These are phyloP conservation scores for Maconellicoccus hirsutus DNA, from an alignment of 1,140 invertebrate species.

Conservation along the genomic window DNA sequence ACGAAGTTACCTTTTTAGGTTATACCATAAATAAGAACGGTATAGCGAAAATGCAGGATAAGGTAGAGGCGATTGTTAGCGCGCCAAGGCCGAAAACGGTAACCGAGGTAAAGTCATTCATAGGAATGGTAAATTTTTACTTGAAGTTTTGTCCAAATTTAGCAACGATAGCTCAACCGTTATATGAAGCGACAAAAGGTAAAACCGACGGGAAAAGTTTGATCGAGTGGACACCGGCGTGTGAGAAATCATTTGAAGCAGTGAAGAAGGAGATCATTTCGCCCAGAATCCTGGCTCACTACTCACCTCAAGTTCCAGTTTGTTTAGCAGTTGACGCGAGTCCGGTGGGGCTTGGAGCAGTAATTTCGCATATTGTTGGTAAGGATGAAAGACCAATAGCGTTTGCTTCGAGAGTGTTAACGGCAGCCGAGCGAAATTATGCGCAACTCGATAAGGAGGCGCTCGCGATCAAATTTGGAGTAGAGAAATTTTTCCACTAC, in stretches of 20 bases:
- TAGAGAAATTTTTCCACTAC: slow-evolving; percentile 35
- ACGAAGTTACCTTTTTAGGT: slow-evolving; percentile 34
- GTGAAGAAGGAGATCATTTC: background rate
- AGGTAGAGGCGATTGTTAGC: slow-evolving; percentile 34
- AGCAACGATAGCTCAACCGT: slow-evolving; percentile 32
- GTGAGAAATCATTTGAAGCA: background rate
- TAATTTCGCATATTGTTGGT: slow-evolving; percentile 36
- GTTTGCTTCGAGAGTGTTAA: slow-evolving; percentile 19
- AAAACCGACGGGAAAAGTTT: background rate
- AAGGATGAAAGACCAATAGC: slow-evolving; percentile 24
- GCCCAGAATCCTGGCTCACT: slow-evolving; percentile 31
- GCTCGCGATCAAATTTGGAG: slow-evolving; percentile 35
- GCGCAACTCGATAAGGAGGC: slow-evolving; percentile 38
- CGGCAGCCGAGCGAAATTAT: slow-evolving; percentile 31
- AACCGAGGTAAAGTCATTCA: slow-evolving; percentile 35
- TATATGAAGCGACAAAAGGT: slow-evolving; percentile 32
- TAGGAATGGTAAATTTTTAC: slow-evolving; percentile 40
- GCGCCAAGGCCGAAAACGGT: slow-evolving; percentile 33
- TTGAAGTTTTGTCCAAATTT: slow-evolving; percentile 36
- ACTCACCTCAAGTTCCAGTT: slow-evolving; percentile 34
- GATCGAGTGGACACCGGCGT: background rate
- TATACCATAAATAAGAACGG: slow-evolving; percentile 33
- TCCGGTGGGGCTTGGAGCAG: slow-evolving; percentile 38
- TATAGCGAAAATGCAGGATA: slow-evolving; percentile 34
- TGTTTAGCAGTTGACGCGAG: slow-evolving; percentile 40